These are phyloP conservation scores for Lateolabrax maculatus DNA, from an alignment of 2,797 vertebrate genomes.

Conservation along the genomic window DNA sequence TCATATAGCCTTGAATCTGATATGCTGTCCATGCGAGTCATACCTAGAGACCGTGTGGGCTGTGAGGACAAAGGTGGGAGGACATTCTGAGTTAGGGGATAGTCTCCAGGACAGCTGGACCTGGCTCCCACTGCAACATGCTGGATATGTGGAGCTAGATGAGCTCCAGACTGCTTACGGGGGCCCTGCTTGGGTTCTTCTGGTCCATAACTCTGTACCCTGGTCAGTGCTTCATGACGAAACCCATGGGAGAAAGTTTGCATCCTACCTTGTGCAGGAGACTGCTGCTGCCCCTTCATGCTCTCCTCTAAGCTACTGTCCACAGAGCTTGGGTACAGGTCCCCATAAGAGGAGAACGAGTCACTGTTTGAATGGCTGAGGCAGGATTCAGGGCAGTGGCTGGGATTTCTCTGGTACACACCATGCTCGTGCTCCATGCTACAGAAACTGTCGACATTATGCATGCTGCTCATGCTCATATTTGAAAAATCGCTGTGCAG, in stretches of 20 bases:
- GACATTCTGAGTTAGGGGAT: constrained; percentile 90
- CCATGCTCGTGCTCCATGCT: constrained; percentile 92
- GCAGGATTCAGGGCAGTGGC: constrained; percentile 92
- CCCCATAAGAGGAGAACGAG: constrained; percentile 96
- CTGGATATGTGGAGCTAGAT: constrained; percentile 92
- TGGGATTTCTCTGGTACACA: constrained; percentile 91
- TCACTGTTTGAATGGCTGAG: constrained; percentile 96
- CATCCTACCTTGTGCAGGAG: constrained; percentile 90
- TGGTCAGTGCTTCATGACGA: constrained; percentile 93
- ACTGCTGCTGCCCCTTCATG: constrained; percentile 89
- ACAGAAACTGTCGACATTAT: constrained; percentile 95
- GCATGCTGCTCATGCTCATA: constrained; percentile 94
- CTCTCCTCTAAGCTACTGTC: constrained; percentile 93
- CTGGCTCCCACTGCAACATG: constrained; percentile 90
- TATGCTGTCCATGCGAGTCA: constrained; percentile 99
- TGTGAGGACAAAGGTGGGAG: constrained; percentile 90
- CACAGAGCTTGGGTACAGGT: constrained; percentile 93
- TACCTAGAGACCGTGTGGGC: constrained; percentile 94
- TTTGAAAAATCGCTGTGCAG: constrained; percentile 98
- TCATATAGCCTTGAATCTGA: constrained; percentile 98
- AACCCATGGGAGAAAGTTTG: constrained; percentile 95
- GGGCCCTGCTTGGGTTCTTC: constrained; percentile 93
- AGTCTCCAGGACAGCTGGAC: constrained; percentile 97
- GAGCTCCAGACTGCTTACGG: constrained; percentile 91
- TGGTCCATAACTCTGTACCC: constrained; percentile 94